A percentile compares a stretch with the other conserved stretches of the same genome.
Evolutionary conservation across 1,140 invertebrate genomes (phyloP).

Genomic region (Elymnias hypermnestra): DNA sequence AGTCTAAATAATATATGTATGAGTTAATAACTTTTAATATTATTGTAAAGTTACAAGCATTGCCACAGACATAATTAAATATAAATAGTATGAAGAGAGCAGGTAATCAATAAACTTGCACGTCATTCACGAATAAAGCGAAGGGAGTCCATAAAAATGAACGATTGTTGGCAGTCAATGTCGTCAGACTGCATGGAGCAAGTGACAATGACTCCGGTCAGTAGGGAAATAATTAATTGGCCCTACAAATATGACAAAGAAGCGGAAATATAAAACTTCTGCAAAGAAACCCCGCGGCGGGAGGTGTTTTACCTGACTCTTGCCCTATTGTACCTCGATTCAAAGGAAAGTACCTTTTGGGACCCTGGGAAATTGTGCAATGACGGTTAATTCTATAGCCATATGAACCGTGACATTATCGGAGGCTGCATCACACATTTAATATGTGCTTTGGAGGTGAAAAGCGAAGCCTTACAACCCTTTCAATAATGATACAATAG

Average conservation of each 20-base stretch:
- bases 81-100: conserved; percentile 11
- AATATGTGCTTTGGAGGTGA: conserved; percentile 19
- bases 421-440: conserved; percentile 7
- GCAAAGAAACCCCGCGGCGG: conserved; percentile 53
- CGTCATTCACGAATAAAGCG: conserved; percentile 42
- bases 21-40: too few species aligned
- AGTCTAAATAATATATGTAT: too few species aligned
- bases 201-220: conserved; percentile 67
- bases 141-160: conserved; percentile 56
- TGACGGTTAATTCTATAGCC: conserved; percentile 38
- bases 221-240: conserved; percentile 73
- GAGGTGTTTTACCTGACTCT: conserved; percentile 70
- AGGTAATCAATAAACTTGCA: conserved; percentile 36
- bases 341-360: conserved; percentile 61
- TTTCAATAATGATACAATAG: conserved; percentile 29
- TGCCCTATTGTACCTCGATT: conserved; percentile 65
- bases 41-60: too few species aligned
- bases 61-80: conserved; percentile 6
- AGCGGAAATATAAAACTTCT: conserved; percentile 75
- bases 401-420: conserved; percentile 34
- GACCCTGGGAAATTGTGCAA: conserved; percentile 70
- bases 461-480: conserved; percentile 32
- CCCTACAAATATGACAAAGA: conserved; percentile 59
- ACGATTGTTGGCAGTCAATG: conserved; percentile 68
- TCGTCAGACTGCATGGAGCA: conserved; percentile 52